Evolutionary conservation across 2,888 invertebrate genomes (phyloP), one percentile per base, ranked within the genome.

Genomic region (Tribolium freemani): DNA sequence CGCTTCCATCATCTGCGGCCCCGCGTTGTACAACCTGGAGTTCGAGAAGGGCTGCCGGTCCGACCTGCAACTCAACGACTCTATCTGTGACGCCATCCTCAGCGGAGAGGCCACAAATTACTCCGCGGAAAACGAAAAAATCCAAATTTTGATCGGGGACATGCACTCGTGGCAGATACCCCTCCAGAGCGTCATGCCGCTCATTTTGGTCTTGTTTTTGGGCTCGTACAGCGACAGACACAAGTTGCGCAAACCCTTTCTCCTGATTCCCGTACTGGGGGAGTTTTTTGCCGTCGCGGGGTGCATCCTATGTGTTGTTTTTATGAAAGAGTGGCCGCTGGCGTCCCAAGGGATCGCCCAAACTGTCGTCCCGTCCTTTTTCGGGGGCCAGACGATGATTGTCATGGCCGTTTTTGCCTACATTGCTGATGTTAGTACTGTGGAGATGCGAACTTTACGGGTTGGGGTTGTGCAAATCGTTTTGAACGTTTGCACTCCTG

Each of bases 391-490:
- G 71, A 87, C 90, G 0, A 84, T 86, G 81, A 71, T 87, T 11
- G 80, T 84, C 3, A 86, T 86, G 85, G 86, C 86, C 8, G 77
- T 82, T 9, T 87, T 84, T 71, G 81, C 86, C 1, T 87, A 87
- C 71, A 83, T 87, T 16, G 86, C 86, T 2, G 86, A 87, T 76
- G 83, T 86, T 1, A 86, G 91, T 46, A 87, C 89, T 0, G 69
- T 89, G 16, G 90, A 91, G 77, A 88, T 89, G 75, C 87, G 91
- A 21, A 92, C 91, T 0, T 87, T 91, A 56, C 86, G 91, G 78
- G 87, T 91, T 53, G 92, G 91, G 9, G 80, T 91, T n/a, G 87
- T 91, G 9, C 86, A 86, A 75, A 85, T 85, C 26, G 80, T 84
- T 3, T 75, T 85, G 3, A 84, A 82, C 46, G 73, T 82, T 38